Evolutionary conservation across 2,113 vertebrate species (phyloP).

Genomic region (Cettia cetti): DNA sequence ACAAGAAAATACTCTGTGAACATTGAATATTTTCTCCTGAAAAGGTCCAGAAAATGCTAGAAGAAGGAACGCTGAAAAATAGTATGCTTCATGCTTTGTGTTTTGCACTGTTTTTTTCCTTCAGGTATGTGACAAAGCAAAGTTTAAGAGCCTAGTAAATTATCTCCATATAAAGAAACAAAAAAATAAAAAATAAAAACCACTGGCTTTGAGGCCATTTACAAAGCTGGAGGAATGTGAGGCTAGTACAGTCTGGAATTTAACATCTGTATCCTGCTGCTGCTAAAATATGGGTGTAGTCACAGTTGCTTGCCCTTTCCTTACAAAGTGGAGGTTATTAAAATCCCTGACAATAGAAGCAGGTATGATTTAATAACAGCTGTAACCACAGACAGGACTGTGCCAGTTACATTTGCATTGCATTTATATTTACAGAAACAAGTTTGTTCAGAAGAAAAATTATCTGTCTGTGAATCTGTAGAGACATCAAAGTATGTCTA

Average conservation of each 20-base stretch:
- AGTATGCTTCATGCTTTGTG: background rate
- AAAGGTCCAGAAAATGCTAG: background rate
- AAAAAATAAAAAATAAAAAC: background rate
- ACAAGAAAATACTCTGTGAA: background rate
- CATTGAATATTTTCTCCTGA: background rate
- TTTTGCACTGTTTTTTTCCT: background rate
- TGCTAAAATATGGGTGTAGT: conserved; percentile 27
- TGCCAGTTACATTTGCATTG: conserved; percentile 16
- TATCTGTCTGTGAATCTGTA: conserved; percentile 9
- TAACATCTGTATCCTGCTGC: conserved; percentile 36
- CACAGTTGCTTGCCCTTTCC: background rate
- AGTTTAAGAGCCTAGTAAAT: background rate
- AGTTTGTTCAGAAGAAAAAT: conserved; percentile 50
- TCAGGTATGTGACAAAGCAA: background rate
- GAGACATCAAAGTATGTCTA: background rate
- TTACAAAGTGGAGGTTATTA: background rate
- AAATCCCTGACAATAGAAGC: conserved; percentile 23
- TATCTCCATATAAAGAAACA: background rate
- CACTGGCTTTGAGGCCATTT: background rate
- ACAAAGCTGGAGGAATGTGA: background rate
- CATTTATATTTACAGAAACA: conserved; percentile 26
- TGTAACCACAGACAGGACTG: conserved; percentile 6
- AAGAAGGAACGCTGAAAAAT: background rate
- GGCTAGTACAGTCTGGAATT: background rate
- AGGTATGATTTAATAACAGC: conserved; percentile 45